Conservation (phyloP, 35 echinoderm and acorn worm species). For the Ptychodera flava region DNA sequence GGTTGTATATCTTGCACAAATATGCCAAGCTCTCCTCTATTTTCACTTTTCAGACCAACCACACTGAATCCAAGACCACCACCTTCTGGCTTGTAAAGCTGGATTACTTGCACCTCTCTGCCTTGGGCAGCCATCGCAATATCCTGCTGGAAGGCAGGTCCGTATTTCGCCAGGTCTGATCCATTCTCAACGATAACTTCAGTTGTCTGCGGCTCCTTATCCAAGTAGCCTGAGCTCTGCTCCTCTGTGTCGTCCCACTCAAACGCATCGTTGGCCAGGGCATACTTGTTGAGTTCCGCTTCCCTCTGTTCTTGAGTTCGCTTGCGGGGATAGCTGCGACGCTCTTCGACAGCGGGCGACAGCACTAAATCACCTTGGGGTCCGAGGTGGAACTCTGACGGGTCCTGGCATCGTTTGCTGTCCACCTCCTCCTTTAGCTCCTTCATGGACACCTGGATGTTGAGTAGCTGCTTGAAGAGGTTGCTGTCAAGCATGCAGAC, state of each 20-base stretch:
- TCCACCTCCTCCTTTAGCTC: conserved; percentile 80
- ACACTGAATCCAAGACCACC: conserved; percentile 94
- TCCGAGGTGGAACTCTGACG: conserved; percentile 64
- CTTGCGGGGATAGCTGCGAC: neutral
- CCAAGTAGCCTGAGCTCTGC: neutral
- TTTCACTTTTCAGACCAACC: conserved; percentile 87
- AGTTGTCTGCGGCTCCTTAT: neutral
- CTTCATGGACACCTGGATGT: conserved; percentile 74
- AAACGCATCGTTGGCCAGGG: conserved; percentile 3
- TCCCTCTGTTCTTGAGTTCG: neutral
- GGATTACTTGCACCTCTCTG: conserved; percentile 59
- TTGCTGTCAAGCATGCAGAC: conserved; percentile 86
- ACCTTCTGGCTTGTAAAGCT: conserved; percentile 67
- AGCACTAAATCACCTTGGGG: conserved; percentile 68
- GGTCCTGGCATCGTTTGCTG: conserved; percentile 44
- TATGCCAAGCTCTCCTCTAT: conserved; percentile 84
- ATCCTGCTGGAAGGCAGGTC: neutral
- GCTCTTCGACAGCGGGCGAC: neutral
- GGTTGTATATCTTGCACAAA: conserved; percentile 96
- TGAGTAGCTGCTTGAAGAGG: conserved; percentile 88
- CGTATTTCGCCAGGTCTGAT: neutral
- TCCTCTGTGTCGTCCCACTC: conserved; percentile 3
- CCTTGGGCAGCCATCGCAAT: conserved; percentile 46
- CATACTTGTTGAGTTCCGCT: neutral
- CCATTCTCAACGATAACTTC: neutral